phyloP scores from a whole-genome alignment of 35 echinoderm and acorn worm genomes.

The Patiria miniata region DNA sequence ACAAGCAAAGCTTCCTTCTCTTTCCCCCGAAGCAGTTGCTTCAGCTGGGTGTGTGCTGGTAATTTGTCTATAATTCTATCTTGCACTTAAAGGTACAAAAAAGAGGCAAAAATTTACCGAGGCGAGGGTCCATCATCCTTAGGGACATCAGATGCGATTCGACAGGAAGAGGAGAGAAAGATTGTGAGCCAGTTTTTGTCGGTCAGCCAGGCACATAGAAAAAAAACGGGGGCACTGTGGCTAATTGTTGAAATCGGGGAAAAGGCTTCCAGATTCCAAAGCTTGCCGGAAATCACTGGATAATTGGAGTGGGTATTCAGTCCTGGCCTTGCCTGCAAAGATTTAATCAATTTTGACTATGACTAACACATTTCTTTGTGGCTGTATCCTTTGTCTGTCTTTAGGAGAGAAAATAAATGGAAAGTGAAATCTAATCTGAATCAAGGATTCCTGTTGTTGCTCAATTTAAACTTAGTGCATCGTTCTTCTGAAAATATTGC shows the following conservation, averaged over 20 bases:
- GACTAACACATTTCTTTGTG: neutral
- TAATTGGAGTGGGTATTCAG: neutral
- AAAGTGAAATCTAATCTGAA: no score
- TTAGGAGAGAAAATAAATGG: no score
- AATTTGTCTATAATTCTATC: conserved; percentile 23
- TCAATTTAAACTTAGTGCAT: no score
- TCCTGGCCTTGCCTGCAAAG: neutral
- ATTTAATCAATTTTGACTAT: conserved; percentile 6
- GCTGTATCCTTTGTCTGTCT: no score
- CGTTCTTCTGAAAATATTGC: no score
- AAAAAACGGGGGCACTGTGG: neutral
- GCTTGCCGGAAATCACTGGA: neutral
- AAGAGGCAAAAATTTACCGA: neutral
- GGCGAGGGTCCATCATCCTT: neutral
- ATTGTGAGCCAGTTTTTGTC: conserved; percentile 2
- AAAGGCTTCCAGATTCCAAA: neutral
- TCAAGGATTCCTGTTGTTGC: no score
- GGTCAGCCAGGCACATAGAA: neutral
- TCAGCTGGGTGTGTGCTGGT: conserved; percentile 21
- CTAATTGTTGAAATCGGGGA: neutral
- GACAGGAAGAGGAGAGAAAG: neutral
- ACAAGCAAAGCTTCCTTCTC: neutral
- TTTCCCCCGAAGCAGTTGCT: neutral
- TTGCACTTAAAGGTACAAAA: neutral
- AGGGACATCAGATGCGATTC: conserved; percentile 2